Evolutionary conservation across 2,797 vertebrate species (phyloP).

Genomic region (Cryptoblepharus egeriae): DNA sequence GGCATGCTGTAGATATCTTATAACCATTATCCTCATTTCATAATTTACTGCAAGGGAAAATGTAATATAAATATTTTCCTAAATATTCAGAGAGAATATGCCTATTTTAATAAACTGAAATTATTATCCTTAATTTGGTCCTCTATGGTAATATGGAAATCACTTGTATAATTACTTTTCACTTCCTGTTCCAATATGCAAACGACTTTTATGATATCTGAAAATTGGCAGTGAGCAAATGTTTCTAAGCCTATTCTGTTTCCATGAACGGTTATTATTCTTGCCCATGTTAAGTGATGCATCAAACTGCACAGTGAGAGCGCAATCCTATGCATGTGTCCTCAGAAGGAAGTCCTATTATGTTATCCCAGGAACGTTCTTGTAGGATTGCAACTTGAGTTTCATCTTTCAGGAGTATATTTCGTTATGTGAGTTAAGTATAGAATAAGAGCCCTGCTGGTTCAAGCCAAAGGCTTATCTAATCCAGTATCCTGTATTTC

Average conservation of each 20-base stretch:
- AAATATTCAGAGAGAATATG: constrained; percentile 40
- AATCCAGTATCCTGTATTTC: no score
- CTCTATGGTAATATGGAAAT: constrained; percentile 24
- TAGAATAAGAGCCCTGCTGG: no score
- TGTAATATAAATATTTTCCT: constrained; percentile 48
- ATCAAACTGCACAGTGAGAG: no score
- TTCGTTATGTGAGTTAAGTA: not conserved
- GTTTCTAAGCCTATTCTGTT: not conserved
- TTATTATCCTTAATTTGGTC: constrained; percentile 26
- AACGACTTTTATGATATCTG: not conserved
- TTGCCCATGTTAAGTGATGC: no score
- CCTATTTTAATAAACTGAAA: constrained; percentile 43
- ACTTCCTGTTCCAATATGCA: not conserved
- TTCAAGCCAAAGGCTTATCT: no score
- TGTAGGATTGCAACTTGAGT: no score
- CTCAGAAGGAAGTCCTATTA: no score
- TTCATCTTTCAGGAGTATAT: not conserved
- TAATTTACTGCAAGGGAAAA: constrained; percentile 55
- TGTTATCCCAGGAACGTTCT: no score
- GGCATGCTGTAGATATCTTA: constrained; percentile 45
- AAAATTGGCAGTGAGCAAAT: not conserved
- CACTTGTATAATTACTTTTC: constrained; percentile 8
- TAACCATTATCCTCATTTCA: constrained; percentile 60
- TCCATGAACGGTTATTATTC: not conserved
- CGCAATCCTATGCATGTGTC: no score